phyloP scores from a whole-genome alignment of 2,113 vertebrate species.

The Rynchops niger region DNA sequence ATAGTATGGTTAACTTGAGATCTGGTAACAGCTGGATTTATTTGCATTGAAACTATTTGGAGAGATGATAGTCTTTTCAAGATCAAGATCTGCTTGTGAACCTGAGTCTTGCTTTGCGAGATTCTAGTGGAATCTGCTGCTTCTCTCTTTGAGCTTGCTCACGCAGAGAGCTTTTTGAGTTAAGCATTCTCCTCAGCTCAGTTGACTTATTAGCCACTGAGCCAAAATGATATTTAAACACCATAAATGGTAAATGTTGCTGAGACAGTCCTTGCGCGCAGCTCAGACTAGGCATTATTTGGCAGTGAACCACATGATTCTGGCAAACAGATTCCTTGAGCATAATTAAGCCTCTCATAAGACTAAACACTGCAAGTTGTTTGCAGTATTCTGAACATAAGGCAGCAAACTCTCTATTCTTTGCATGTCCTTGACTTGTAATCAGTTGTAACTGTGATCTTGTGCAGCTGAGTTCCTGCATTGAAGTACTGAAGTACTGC shows the following conservation, averaged over 20 bases:
- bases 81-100: not conserved
- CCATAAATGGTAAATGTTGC: slow-evolving; percentile 83
- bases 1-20: not conserved
- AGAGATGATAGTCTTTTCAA: not conserved
- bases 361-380: slow-evolving; percentile 60
- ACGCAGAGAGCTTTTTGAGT: slow-evolving; percentile 29
- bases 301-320: slow-evolving; percentile 9
- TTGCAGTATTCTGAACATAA: not conserved
- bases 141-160: not conserved
- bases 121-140: not conserved
- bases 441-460: not conserved
- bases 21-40: not conserved
- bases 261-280: not conserved
- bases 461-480: not conserved
- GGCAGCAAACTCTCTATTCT: not conserved
- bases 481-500: not conserved
- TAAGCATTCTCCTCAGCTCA: slow-evolving; percentile 42
- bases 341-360: slow-evolving; percentile 44
- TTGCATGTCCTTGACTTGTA: not conserved
- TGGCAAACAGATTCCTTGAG: slow-evolving; percentile 54
- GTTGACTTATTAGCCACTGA: slow-evolving; percentile 55
- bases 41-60: not conserved
- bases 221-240: slow-evolving; percentile 66
- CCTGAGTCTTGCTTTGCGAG: not conserved
- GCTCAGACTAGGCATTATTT: not conserved